These are phyloP conservation scores for Orussus abietinus DNA, from an alignment of 1,140 invertebrate species.

Conservation along the genomic window DNA sequence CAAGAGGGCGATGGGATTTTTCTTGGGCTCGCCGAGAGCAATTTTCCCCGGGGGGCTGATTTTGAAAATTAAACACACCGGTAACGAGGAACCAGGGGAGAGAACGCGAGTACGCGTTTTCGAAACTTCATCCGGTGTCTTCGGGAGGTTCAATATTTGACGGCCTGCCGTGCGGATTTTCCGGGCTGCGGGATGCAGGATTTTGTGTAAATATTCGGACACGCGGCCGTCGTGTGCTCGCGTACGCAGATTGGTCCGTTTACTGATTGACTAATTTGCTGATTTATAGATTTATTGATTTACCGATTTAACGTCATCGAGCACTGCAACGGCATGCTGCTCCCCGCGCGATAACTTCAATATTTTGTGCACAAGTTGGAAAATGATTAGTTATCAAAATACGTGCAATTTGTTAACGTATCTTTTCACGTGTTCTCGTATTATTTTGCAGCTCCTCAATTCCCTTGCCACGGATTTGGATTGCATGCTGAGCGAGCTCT, in stretches of 20 bases:
- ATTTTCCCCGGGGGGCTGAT: too few relatives aligned
- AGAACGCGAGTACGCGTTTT: constrained; percentile 8
- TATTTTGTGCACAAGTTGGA: too few relatives aligned
- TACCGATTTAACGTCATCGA: neutral
- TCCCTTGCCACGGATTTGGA: constrained; percentile 69
- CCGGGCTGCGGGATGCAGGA: constrained; percentile 33
- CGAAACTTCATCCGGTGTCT: constrained; percentile 39
- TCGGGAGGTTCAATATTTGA: constrained; percentile 42
- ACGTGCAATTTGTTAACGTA: neutral
- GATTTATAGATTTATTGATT: neutral
- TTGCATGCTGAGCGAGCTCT: constrained; percentile 67
- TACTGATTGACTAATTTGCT: neutral
- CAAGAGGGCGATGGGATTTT: too few relatives aligned
- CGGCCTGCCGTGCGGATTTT: constrained; percentile 34
- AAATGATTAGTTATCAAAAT: neutral
- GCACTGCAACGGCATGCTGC: too few relatives aligned
- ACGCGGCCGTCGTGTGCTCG: neutral
- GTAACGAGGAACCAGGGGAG: too few relatives aligned
- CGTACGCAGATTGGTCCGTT: neutral
- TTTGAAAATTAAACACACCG: too few relatives aligned
- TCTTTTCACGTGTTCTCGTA: neutral
- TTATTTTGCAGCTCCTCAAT: constrained; percentile 63
- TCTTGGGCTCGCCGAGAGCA: neutral
- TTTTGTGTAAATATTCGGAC: constrained; percentile 35
- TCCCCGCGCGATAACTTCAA: too few relatives aligned